phyloP scores from a whole-genome alignment of 2,888 invertebrate genomes.

The Tenthredo livida region DNA sequence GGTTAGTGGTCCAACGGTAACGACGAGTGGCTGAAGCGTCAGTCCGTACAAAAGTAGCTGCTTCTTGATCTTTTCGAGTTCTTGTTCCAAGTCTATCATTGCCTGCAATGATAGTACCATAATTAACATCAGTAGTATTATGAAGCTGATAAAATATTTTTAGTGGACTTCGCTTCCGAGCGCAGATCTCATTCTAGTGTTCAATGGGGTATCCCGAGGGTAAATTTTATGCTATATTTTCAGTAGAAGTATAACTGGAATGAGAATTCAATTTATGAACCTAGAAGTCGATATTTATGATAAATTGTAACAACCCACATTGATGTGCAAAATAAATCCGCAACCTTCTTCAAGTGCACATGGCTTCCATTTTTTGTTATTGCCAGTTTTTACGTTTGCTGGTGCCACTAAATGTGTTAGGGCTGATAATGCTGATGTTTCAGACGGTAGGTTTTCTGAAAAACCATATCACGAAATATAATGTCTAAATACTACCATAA shows the following conservation, averaged over 20 bases:
- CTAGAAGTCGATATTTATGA: background rate
- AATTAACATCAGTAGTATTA: background rate
- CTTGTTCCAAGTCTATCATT: background rate
- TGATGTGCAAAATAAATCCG: constrained; percentile 5
- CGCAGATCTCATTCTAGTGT: background rate
- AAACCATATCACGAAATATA: background rate
- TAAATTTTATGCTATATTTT: background rate
- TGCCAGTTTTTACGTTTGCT: constrained; percentile 3
- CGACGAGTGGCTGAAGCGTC: constrained; percentile 2
- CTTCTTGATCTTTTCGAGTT: background rate
- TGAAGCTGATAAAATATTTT: background rate
- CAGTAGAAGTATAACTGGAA: background rate
- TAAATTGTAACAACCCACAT: background rate
- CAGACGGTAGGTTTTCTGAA: background rate
- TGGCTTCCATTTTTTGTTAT: constrained; percentile 13
- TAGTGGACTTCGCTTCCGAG: background rate
- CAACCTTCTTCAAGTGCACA: background rate
- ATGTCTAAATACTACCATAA: background rate
- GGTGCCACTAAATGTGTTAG: background rate
- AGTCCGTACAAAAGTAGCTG: background rate
- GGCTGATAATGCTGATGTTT: constrained; percentile 1
- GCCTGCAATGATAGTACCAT: background rate
- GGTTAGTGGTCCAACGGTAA: background rate
- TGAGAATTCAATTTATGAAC: background rate
- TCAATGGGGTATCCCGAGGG: background rate